A percentile compares a stretch with the other conserved stretches of the same genome.
These are phyloP conservation scores for Stenopsyche tienmushanensis DNA, from an alignment of 1,140 invertebrate species.

Conservation along the genomic window DNA sequence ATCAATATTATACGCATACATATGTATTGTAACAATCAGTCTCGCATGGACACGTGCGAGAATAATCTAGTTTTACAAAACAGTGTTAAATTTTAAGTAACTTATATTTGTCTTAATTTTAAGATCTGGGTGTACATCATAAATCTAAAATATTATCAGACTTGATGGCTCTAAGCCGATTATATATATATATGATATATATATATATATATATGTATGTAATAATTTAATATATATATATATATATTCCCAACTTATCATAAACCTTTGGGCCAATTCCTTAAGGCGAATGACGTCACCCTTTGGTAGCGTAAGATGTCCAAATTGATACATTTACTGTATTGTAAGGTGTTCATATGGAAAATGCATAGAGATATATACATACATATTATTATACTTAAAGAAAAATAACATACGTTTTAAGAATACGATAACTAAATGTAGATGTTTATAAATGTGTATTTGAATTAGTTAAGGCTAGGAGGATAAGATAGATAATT, in stretches of 20 bases:
- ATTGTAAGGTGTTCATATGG: constrained; percentile 36
- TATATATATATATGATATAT: constrained; percentile 23
- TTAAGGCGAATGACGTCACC: constrained; percentile 26
- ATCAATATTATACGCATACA: constrained; percentile 39
- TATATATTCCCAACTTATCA: constrained; percentile 30
- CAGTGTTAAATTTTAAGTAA: constrained; percentile 15
- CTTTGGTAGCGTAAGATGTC: constrained; percentile 33
- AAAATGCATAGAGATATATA: constrained; percentile 36
- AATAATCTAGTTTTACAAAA: constrained; percentile 32
- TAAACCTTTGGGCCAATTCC: constrained; percentile 31
- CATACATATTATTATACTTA: constrained; percentile 36
- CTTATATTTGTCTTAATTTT: constrained; percentile 22
- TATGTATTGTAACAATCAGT: constrained; percentile 39
- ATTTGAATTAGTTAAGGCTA: constrained; percentile 13
- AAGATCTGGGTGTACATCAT: constrained; percentile 29
- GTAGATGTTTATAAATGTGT: constrained; percentile 32
- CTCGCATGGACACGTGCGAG: constrained; percentile 22
- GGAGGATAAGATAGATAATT: constrained; percentile 14
- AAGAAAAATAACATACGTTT: constrained; percentile 20
- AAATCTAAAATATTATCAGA: constrained; percentile 29
- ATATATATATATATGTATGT: background rate
- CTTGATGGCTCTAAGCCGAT: constrained; percentile 23
- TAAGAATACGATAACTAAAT: constrained; percentile 23
- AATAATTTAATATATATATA: background rate
- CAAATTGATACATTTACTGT: constrained; percentile 34